Evolutionary conservation across 2,888 invertebrate species (phyloP), one percentile per base, ranked within the genome.

Genomic region (Cerastis leucographa): DNA sequence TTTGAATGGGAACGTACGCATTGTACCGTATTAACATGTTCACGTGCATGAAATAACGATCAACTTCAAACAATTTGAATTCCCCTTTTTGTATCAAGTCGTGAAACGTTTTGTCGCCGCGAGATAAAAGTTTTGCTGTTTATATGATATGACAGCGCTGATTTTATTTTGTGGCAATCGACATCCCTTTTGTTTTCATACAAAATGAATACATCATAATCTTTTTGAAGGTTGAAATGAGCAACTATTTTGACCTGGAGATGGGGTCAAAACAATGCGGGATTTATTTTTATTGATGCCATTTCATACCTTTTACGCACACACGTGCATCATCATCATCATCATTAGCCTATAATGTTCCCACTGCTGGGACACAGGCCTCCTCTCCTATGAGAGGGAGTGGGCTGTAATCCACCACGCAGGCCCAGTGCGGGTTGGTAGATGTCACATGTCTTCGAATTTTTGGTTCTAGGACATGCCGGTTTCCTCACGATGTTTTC

Each of bases 1-100:
- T 89, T 84, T 84, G 81, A 83, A 80, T 82, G 69, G 74, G 59
- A 84, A 80, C 76, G 81, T 76, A 87, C 76, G 72, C 86, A 86
- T 74, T 87, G 83, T 85, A 79, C 83, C 80, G 84, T 88, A 81
- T 76, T 84, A 80, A 80, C 67, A 80, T 80, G 78, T 81, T 84
- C 83, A 87, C 87, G 75, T 85, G 82, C 78, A 80, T 83, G 80
- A 84, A 87, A 88, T 87, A 87, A 83, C 80, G 80, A 84, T 85
- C 78, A 77, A 84, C 78, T 84, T 87, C 76, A 85, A 87, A 87
- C 83, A 87, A 84, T 85, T 80, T 76, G 74, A 81, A 76, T 82
- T 59, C 72, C 75, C 70, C 76, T 8, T 85, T 85, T 85, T 81
- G 83, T 79, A 78, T 81, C 29, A 73, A 86, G 69, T 76, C 71